Base-by-base conservation (phyloP, 2,113 vertebrate genomes). In the Xenus cinereus region DNA sequence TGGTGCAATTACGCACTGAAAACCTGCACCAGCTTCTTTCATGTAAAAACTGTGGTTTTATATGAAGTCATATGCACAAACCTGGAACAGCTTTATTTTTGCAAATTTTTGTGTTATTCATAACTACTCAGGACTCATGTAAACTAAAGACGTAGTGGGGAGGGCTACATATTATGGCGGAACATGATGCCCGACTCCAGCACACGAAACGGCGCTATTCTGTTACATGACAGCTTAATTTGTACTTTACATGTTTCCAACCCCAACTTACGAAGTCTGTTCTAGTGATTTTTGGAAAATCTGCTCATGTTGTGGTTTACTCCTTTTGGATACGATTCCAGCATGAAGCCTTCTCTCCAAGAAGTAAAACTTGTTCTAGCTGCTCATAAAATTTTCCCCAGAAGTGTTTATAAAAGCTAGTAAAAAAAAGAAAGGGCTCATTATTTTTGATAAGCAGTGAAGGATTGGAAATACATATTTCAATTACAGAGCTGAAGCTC, bases 361-460 rank as follows among this genome's bases (percentile, higher is more conserved):
- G 95, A 97, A 96, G 80, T 91, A 95, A 97, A 97, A 95, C 97
- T 98, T 95, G 93, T 98, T 97, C 94, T 98, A 98, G 96, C 96
- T 71, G 50, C 98, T 98, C 96, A 96, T 98, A 98, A 98, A 98
- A 98, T 98, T 97, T 98, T 98, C 96, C 97, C 97, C 96, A 98
- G 96, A 98, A 98, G 96, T 97, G 96, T 98, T 98, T 98, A 97
- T 98, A 98, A 98, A 98, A 97, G 95, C 97, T 97, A 98, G 95
- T 98, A 97, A 98, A 98, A 97, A 97, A 95, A 97, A 54, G 96
- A 98, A 98, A 98, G 95, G 91, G 94, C 97, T 98, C 98, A 98
- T 98, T 98, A 98, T 97, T 98, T 98, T 97, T 97, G 97, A 97
- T 98, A 98, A 98, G 97, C 93, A 97, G 84, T 84, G 90, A 96